These are phyloP conservation scores for Dufourea novaeangliae DNA, from an alignment of 1,140 invertebrate genomes.

Conservation along the genomic window DNA sequence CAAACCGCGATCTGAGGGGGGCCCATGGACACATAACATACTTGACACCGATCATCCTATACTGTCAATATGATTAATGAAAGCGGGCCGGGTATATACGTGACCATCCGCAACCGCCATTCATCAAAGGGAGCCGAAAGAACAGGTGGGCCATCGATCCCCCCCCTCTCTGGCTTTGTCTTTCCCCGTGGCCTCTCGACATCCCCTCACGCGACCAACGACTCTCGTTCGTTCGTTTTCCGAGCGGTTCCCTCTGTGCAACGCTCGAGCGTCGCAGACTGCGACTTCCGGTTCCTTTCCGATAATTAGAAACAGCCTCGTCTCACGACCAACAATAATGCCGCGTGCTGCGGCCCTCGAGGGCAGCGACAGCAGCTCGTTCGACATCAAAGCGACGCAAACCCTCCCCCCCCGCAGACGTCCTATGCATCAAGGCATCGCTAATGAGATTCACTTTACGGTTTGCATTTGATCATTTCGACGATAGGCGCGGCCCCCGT, in stretches of 20 bases:
- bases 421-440: conserved; percentile 74
- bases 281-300: conserved; percentile 64
- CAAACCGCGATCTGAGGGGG: conserved; percentile 13
- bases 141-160: conserved; percentile 41
- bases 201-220: neutral
- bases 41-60: conserved; percentile 32
- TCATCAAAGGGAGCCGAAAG: conserved; percentile 40
- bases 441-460: conserved; percentile 82
- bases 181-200: neutral
- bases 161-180: conserved; percentile 30
- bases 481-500: conserved; percentile 47
- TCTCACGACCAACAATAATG: conserved; percentile 63
- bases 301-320: conserved; percentile 65
- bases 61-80: conserved; percentile 46
- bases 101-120: conserved; percentile 1
- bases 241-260: neutral
- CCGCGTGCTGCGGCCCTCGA: conserved; percentile 64
- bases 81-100: neutral
- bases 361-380: conserved; percentile 70
- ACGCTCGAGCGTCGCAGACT: conserved; percentile 33
- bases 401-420: conserved; percentile 25
- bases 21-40: neutral
- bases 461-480: conserved; percentile 72
- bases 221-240: too few relatives aligned
- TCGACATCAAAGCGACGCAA: conserved; percentile 80